A percentile compares a stretch with the other conserved stretches of the same genome.
phyloP scores from a whole-genome alignment of 2,797 vertebrate species.

The Periparus ater region DNA sequence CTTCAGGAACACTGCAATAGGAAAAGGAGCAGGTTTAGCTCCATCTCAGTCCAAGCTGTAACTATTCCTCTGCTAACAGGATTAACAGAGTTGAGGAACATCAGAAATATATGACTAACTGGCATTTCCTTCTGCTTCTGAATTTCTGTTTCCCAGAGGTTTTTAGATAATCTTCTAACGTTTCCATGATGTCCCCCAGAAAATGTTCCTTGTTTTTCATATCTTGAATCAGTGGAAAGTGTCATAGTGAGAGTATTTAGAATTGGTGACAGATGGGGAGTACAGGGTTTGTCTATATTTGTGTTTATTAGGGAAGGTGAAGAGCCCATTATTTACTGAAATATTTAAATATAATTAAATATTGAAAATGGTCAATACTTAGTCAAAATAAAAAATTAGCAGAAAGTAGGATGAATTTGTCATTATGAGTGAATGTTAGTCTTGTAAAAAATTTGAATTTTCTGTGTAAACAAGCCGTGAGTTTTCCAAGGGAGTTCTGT shows the following conservation, averaged over 20 bases:
- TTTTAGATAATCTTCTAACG: not conserved
- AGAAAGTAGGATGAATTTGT: not conserved
- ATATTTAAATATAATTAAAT: not conserved
- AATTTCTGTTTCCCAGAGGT: not conserved
- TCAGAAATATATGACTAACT: not conserved
- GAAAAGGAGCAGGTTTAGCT: not conserved
- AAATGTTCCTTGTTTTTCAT: not conserved
- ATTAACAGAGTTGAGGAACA: not conserved
- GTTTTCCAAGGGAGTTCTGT: not conserved
- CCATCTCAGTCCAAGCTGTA: not conserved
- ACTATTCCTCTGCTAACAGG: not conserved
- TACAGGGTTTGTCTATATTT: not conserved
- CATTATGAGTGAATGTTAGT: not conserved
- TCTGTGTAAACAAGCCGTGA: not conserved
- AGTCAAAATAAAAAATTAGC: not conserved
- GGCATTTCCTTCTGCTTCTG: not conserved
- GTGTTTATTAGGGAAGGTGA: not conserved
- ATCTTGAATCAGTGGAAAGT: not conserved
- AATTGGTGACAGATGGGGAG: not conserved
- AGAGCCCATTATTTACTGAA: not conserved
- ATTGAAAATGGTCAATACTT: not conserved
- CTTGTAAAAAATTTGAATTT: not conserved
- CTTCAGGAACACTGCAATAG: not conserved
- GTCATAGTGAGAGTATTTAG: not conserved
- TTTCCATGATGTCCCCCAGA: not conserved